Evolutionary conservation across 2,888 invertebrate species (phyloP).

Genomic region (Metallyticus violacea): DNA sequence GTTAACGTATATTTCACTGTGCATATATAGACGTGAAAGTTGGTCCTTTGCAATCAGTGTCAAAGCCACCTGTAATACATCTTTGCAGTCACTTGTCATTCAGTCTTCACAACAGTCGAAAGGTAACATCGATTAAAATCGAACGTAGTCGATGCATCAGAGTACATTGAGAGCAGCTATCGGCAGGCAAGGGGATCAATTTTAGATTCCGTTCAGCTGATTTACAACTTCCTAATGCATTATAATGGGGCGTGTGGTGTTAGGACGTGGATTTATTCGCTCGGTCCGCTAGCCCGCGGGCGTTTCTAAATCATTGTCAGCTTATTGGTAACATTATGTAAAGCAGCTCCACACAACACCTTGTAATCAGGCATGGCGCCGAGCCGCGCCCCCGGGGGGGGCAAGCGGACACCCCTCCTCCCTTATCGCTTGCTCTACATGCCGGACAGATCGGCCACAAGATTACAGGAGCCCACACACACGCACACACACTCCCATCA

Average conservation of each 20-base stretch:
- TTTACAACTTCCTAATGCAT: constrained; percentile 29
- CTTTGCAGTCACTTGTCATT: not conserved
- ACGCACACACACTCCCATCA: too few relatives aligned
- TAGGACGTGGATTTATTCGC: constrained; percentile 8
- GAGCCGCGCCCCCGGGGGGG: not conserved
- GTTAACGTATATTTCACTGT: not conserved
- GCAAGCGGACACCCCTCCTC: too few relatives aligned
- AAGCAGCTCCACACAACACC: constrained; percentile 16
- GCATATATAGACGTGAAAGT: not conserved
- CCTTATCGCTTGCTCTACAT: not conserved
- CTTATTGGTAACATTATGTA: constrained; percentile 18
- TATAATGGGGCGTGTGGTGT: not conserved
- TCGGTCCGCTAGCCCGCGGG: not conserved
- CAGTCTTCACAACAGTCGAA: not conserved
- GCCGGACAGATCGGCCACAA: not conserved
- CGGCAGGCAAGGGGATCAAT: constrained; percentile 25
- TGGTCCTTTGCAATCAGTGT: not conserved
- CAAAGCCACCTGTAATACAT: not conserved
- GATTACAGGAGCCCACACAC: constrained; percentile 1
- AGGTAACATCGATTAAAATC: not conserved
- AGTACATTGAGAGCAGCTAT: too few relatives aligned
- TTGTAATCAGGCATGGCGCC: constrained; percentile 14
- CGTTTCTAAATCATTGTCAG: constrained; percentile 19
- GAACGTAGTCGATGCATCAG: too few relatives aligned
- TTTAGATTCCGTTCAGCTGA: constrained; percentile 23